phyloP scores from a whole-genome alignment of 2,888 invertebrate species.

The Stegana nigrithorax region DNA sequence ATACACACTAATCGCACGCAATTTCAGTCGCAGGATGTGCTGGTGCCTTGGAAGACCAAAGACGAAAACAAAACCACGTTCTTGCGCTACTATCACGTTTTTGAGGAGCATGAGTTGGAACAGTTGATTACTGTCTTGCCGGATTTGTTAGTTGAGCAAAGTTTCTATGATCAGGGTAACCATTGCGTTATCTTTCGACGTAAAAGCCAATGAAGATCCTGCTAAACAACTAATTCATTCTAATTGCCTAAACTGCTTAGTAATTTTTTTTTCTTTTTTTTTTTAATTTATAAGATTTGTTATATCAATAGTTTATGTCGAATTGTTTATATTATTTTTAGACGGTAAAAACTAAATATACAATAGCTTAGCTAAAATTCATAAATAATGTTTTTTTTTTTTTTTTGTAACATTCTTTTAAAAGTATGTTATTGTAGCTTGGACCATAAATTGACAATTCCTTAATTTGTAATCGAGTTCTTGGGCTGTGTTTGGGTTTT shows the following conservation, averaged over 20 bases:
- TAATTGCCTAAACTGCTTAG: background rate
- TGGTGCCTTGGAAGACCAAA: conserved; percentile 95
- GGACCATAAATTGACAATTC: conserved; percentile 67
- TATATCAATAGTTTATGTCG: no score
- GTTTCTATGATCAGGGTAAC: conserved; percentile 96
- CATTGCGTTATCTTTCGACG: conserved; percentile 86
- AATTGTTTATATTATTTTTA: conserved; percentile 26
- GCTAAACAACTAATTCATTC: background rate
- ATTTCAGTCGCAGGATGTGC: conserved; percentile 88
- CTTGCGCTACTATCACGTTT: conserved; percentile 93
- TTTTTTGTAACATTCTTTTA: conserved; percentile 29
- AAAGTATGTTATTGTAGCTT: conserved; percentile 56
- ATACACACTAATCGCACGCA: conserved; percentile 92
- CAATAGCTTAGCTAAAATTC: background rate
- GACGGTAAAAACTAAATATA: conserved; percentile 22
- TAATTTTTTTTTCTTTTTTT: background rate
- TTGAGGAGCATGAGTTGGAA: conserved; percentile 84
- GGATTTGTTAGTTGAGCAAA: conserved; percentile 72
- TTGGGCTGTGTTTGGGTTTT: background rate
- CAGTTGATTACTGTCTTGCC: conserved; percentile 72
- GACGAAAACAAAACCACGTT: conserved; percentile 70
- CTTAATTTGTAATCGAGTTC: conserved; percentile 29
- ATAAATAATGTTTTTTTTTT: conserved; percentile 6
- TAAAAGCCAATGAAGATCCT: background rate
- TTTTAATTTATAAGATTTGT: background rate